These are phyloP conservation scores for Rhagophthalmus giganteus DNA, from an alignment of 2,888 invertebrate species.

Conservation along the genomic window DNA sequence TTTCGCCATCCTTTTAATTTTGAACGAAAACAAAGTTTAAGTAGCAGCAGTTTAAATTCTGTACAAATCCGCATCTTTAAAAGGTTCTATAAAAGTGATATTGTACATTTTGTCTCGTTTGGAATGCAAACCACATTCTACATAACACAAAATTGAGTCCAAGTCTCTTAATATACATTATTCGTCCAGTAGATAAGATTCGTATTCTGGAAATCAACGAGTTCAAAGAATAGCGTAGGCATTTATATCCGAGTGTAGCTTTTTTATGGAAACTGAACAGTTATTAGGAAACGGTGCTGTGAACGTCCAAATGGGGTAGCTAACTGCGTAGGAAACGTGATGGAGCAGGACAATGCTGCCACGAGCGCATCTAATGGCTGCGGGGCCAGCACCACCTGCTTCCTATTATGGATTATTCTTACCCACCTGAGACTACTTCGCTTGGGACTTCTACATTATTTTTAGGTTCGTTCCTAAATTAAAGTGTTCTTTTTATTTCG, in stretches of 20 bases:
- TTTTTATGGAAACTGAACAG: constrained; percentile 13
- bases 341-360: constrained; percentile 26
- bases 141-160: no score
- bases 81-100: no score
- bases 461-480: constrained; percentile 16
- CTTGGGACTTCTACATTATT: constrained; percentile 18
- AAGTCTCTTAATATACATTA: no score
- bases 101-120: no score
- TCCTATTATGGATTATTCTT: constrained; percentile 30
- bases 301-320: constrained; percentile 24
- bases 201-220: no score
- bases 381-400: constrained; percentile 25
- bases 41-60: no score
- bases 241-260: not conserved
- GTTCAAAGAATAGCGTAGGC: not conserved
- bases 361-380: constrained; percentile 27
- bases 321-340: constrained; percentile 25
- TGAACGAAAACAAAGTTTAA: no score
- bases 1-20: no score
- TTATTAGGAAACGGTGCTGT: constrained; percentile 20
- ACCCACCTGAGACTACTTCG: constrained; percentile 21
- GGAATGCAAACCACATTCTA: no score
- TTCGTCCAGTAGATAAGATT: no score
- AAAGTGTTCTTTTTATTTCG: constrained; percentile 10
- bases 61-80: no score